Base-by-base conservation (phyloP, 2,888 invertebrate species). In the Ectemnius cavifrons region DNA sequence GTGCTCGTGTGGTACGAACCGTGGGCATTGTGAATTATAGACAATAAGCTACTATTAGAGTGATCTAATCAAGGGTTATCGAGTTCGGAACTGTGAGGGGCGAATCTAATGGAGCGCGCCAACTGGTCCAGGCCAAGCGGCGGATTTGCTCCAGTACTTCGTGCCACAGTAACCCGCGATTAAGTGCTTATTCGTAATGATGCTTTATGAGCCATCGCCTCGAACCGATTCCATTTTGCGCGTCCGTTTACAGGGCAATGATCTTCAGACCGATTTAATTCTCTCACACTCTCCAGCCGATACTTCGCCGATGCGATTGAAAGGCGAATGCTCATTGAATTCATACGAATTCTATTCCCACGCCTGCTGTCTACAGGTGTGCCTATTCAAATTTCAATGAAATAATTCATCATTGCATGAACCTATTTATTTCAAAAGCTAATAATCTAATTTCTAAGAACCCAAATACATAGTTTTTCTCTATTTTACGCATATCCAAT, bases 181-280 rank as follows among this genome's bases (percentile, higher is more conserved):
- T 73, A 82, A 82, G 78, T 78, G 67, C 67, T 75, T 78, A 78
- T 80, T 77, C 72, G 77, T 82, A 81, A 82, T 79, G 77, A 82
- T 79, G 79, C 82, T 81, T 81, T 77, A 81, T 81, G 81, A 82
- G 67, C 70, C 75, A 80, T 76, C 80, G 74, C 68, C 64, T 61
- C 59, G 63, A 73, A 74, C 46, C 83, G 74, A 78, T 83, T 77
- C 63, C 73, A 83, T 83, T 82, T 80, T 78, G 72, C 73, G 59
- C 71, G 47, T 70, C 67, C 76, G 58, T 67, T 78, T 83, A 80
- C 73, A 69, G 82, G 79, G 63, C 57, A 56, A 72, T 67, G 60
- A 79, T 77, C 69, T 23, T 23, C 23, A 56, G 37, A 13, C 67
- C 71, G 60, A 66, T 77, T 77, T 73, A 49, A 47, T 16, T 16